Percentiles rank a stretch among this genome's conserved stretches.
These are phyloP conservation scores for Periophthalmodon schlosseri DNA, from an alignment of 2,113 vertebrate species.

Conservation along the genomic window DNA sequence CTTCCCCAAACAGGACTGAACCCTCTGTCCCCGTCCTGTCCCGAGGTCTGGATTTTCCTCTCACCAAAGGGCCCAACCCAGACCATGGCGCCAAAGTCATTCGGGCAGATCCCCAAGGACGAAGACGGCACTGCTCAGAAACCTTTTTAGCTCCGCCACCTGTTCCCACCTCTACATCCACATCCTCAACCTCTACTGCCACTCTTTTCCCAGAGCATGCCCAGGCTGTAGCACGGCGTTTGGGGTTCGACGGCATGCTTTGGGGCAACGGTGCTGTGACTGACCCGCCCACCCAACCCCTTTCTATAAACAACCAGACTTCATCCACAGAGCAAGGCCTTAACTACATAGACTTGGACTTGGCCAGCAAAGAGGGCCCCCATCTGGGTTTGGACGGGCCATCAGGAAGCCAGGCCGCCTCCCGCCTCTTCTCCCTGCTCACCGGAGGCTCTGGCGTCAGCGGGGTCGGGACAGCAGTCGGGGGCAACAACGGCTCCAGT, in stretches of 20 bases:
- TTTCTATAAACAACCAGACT: conserved; percentile 56
- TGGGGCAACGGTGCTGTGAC: conserved; percentile 65
- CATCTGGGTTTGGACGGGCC: conserved; percentile 66
- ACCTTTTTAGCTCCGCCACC: conserved; percentile 73
- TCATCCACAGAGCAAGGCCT: conserved; percentile 77
- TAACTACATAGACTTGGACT: conserved; percentile 85
- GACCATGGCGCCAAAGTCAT: conserved; percentile 78
- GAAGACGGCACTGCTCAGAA: conserved; percentile 79
- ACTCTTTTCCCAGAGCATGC: conserved; percentile 76
- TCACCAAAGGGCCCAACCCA: conserved; percentile 72
- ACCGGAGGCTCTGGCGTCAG: conserved; percentile 50
- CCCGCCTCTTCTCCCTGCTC: conserved; percentile 72
- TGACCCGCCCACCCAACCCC: conserved; percentile 47
- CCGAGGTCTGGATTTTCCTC: conserved; percentile 74
- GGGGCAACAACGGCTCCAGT: conserved; percentile 53
- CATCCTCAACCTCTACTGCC: conserved; percentile 63
- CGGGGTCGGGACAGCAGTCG: conserved; percentile 44
- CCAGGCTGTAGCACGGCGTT: conserved; percentile 67
- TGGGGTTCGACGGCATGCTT: conserved; percentile 74
- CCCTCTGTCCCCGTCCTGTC: conserved; percentile 52
- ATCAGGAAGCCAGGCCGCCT: conserved; percentile 57
- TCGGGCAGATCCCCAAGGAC: conserved; percentile 69
- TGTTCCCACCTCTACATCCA: conserved; percentile 60
- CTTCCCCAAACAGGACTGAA: conserved; percentile 69
- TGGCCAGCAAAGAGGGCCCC: conserved; percentile 76